Evolutionary conservation across 2,797 vertebrate genomes (phyloP).

Genomic region (Coreius guichenoti): DNA sequence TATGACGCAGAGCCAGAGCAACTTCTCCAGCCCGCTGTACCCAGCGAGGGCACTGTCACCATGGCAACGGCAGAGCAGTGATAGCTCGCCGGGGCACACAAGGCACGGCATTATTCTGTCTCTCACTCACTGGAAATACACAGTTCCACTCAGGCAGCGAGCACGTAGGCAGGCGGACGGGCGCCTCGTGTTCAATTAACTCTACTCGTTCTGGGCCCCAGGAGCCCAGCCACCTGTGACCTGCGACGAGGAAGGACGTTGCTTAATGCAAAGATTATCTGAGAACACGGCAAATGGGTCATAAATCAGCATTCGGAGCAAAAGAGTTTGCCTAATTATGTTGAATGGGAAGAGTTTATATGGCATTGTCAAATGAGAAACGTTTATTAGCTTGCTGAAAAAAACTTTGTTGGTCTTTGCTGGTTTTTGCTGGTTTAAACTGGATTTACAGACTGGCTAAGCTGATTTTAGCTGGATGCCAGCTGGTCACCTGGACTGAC

Average conservation of each 20-base stretch:
- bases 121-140: constrained; percentile 64
- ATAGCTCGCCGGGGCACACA: constrained; percentile 77
- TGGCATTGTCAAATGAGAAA: neutral
- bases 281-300: neutral
- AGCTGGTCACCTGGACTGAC: neutral
- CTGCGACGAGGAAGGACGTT: constrained; percentile 30
- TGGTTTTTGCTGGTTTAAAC: neutral
- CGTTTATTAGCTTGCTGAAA: neutral
- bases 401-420: neutral
- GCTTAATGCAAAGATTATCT: constrained; percentile 34
- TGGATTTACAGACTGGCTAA: neutral
- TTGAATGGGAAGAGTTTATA: constrained; percentile 8
- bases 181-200: constrained; percentile 62
- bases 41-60: constrained; percentile 83
- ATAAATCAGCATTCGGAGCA: constrained; percentile 23
- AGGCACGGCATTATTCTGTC: constrained; percentile 69
- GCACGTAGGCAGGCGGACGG: constrained; percentile 54
- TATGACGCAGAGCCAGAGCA: constrained; percentile 85
- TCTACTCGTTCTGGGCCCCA: constrained; percentile 42
- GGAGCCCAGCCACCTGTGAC: constrained; percentile 55
- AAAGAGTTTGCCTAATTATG: neutral
- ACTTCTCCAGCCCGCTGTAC: constrained; percentile 81
- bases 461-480: neutral
- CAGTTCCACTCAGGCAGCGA: constrained; percentile 53
- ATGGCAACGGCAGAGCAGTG: constrained; percentile 86